These are phyloP conservation scores for Amphiprion ocellaris DNA, from an alignment of 2,113 vertebrate genomes.

Conservation along the genomic window DNA sequence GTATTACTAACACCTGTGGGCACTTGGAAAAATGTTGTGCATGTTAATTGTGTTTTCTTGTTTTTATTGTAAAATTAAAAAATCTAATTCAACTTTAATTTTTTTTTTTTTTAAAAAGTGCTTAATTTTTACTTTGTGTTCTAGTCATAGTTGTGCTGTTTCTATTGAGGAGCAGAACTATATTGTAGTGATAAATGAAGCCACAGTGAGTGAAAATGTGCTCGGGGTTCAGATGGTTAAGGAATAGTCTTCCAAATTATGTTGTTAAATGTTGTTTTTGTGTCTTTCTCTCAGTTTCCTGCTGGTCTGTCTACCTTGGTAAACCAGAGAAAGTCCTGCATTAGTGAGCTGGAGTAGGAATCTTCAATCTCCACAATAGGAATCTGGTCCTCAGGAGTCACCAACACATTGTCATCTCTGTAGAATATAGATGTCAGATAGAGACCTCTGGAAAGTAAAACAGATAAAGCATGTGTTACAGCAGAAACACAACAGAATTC, in stretches of 20 bases:
- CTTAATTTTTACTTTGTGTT: too few species aligned
- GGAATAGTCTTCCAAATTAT: neutral
- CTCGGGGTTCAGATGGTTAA: neutral
- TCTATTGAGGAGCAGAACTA: too few species aligned
- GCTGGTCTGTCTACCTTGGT: constrained; percentile 85
- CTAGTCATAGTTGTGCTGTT: too few species aligned
- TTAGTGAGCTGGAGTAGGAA: constrained; percentile 90
- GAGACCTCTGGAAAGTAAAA: constrained; percentile 84
- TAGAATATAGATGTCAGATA: constrained; percentile 91
- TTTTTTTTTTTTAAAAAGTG: too few species aligned
- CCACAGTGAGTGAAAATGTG: too few species aligned
- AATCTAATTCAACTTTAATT: too few species aligned
- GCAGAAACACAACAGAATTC: neutral
- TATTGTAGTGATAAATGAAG: too few species aligned
- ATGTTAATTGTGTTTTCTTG: too few species aligned
- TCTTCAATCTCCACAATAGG: constrained; percentile 93
- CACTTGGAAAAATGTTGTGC: too few species aligned
- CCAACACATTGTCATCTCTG: constrained; percentile 89
- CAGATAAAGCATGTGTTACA: neutral
- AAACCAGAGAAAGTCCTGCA: constrained; percentile 95
- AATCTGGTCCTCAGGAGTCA: constrained; percentile 93
- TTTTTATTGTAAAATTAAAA: too few species aligned
- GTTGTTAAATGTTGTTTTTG: neutral
- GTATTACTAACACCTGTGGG: too few species aligned
- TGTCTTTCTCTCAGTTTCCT: neutral